Evolutionary conservation across 92 coral and sea anemone genomes (phyloP), one percentile per base, ranked within the genome.

Genomic region (Umimayanthus chanpuru): DNA sequence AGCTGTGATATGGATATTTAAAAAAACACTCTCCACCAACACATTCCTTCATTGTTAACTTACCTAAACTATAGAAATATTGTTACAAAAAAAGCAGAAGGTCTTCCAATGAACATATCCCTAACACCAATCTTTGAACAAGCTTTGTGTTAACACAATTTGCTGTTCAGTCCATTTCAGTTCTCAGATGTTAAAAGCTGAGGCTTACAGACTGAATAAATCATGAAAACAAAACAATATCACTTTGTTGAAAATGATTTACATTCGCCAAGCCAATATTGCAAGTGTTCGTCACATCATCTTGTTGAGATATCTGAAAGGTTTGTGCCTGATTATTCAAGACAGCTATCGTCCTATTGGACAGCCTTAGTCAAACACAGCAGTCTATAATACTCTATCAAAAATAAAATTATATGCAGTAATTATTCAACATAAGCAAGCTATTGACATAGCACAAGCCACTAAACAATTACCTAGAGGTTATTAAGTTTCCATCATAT

Each of bases 31-130:
- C 43, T 15, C 29, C 10, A 8, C 29, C 15, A 29, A 14, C 26
- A 85, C 81, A 85, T 89, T 77, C 82, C 68, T 85, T 39, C 80
- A 77, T 83, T 83, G 87, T 83, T 55, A 70, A 47, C 87, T 83
- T 71, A 83, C 87, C 87, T 83, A 26, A 29, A 32, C 47, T 14
- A 23, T 30, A 80, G 58, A 32, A 55, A 53, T 12, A 56, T 55
- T 56, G 44, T 29, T 3, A 53, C 70, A 80, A 55, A 4, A 6
- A 55, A 71, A 80, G 16, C 70, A 80, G 87, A 20, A 41, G 75
- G 64, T 47, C 9, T 30, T 83, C 43, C 18, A 83, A 25, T 26
- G 6, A 30, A 5, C 30, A 41, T 68, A 40, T 70, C 43, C 23
- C 66, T 41, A 14, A n/a, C 40, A 70, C 41, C 44, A 71, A 30